phyloP scores from a whole-genome alignment of 2,797 vertebrate species.

The Ctenosaura bakeri region DNA sequence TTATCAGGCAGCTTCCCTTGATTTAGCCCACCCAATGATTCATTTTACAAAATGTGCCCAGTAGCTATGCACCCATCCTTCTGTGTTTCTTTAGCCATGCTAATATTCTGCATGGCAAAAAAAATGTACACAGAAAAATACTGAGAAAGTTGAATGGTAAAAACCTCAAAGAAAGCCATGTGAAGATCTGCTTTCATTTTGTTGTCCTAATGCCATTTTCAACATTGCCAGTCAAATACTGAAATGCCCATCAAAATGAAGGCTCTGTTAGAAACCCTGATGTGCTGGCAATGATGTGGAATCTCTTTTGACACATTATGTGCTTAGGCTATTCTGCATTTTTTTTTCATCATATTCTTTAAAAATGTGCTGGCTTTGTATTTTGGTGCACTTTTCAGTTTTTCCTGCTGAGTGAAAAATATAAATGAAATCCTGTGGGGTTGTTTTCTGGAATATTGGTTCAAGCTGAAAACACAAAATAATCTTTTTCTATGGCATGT shows the following conservation, averaged over 20 bases:
- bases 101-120: constrained; percentile 32
- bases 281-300: constrained; percentile 36
- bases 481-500: constrained; percentile 48
- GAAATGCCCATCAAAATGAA: constrained; percentile 53
- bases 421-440: constrained; percentile 56
- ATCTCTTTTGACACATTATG: constrained; percentile 30
- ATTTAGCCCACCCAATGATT: neutral
- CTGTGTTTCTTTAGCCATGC: constrained; percentile 27
- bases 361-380: constrained; percentile 24
- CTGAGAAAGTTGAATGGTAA: neutral
- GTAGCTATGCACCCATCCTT: neutral
- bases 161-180: neutral
- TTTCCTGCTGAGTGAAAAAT: constrained; percentile 59
- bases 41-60: constrained; percentile 29
- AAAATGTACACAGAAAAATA: neutral
- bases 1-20: neutral
- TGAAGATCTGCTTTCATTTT: constrained; percentile 16
- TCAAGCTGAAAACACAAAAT: constrained; percentile 48
- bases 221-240: constrained; percentile 16
- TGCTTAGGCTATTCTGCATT: constrained; percentile 30
- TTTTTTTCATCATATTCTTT: constrained; percentile 13
- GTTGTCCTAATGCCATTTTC: neutral
- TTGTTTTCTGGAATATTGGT: constrained; percentile 58
- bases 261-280: constrained; percentile 45
- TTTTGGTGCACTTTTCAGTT: constrained; percentile 63